phyloP scores from a whole-genome alignment of 2,888 invertebrate genomes.

The Stegophylla sp. region DNA sequence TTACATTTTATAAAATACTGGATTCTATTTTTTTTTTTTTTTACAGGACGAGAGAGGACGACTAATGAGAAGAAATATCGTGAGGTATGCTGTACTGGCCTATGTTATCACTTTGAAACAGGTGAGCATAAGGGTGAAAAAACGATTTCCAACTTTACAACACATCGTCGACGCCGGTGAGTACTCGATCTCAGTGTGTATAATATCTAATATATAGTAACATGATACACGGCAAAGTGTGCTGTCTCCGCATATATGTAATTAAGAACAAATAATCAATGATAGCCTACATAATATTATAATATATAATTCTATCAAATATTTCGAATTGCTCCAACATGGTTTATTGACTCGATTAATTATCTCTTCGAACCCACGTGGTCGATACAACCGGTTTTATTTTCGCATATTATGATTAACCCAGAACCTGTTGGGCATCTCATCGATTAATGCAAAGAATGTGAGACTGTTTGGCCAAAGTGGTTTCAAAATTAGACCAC shows the following conservation, averaged over 20 bases:
- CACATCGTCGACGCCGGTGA: conserved; percentile 89
- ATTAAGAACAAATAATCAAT: background rate
- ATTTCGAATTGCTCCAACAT: conserved; percentile 10
- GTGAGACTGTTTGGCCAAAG: conserved; percentile 29
- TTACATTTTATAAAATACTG: no score
- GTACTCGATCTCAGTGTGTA: conserved; percentile 62
- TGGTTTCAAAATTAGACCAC: conserved; percentile 45
- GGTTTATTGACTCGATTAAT: conserved; percentile 45
- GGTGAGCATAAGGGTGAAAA: conserved; percentile 85
- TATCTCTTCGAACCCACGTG: conserved; percentile 5
- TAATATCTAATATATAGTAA: background rate
- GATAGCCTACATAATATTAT: conserved; percentile 38
- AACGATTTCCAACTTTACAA: conserved; percentile 87
- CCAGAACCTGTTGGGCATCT: conserved; percentile 35
- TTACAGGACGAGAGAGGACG: conserved; percentile 85
- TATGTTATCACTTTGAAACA: conserved; percentile 88
- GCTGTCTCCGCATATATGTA: background rate
- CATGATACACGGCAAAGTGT: background rate
- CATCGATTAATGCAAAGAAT: conserved; percentile 49
- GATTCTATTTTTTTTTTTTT: conserved; percentile 61
- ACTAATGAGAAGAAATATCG: conserved; percentile 87
- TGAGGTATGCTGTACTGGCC: conserved; percentile 85
- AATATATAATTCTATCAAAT: conserved; percentile 7
- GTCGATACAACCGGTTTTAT: conserved; percentile 53
- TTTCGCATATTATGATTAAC: conserved; percentile 9